Percentiles rank a stretch among this genome's conserved stretches.
These are phyloP conservation scores for Fulmarus glacialis DNA, from an alignment of 2,113 vertebrate genomes.

Conservation along the genomic window DNA sequence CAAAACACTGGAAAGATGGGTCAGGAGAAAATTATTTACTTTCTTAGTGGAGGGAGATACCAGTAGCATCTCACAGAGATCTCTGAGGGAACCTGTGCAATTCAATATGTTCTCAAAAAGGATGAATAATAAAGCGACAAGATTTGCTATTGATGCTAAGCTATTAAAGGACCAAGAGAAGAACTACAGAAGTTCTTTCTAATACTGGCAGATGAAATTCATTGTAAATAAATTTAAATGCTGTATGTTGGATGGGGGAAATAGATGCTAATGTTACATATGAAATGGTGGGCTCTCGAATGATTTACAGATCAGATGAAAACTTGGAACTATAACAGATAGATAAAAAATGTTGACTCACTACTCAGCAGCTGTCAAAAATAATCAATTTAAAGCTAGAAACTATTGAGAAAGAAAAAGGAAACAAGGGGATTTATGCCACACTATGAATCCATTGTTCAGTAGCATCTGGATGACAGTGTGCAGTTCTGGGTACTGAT, in stretches of 20 bases:
- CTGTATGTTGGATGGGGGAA: not conserved
- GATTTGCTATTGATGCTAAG: not conserved
- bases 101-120: not conserved
- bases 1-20: not conserved
- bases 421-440: not conserved
- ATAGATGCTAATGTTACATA: not conserved
- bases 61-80: not conserved
- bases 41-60: not conserved
- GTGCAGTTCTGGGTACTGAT: not conserved
- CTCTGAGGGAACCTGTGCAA: not conserved
- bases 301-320: not conserved
- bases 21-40: not conserved
- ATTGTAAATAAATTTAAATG: not conserved
- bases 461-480: not conserved
- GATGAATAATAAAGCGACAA: not conserved
- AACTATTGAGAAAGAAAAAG: not conserved
- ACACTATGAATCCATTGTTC: not conserved
- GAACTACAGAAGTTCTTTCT: not conserved
- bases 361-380: not conserved
- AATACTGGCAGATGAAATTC: not conserved
- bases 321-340: not conserved
- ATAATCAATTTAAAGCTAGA: not conserved
- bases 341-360: not conserved
- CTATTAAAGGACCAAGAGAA: not conserved
- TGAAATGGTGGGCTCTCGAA: not conserved